Conservation (phyloP, 2,113 vertebrate species). For the Pipra filicauda region DNA sequence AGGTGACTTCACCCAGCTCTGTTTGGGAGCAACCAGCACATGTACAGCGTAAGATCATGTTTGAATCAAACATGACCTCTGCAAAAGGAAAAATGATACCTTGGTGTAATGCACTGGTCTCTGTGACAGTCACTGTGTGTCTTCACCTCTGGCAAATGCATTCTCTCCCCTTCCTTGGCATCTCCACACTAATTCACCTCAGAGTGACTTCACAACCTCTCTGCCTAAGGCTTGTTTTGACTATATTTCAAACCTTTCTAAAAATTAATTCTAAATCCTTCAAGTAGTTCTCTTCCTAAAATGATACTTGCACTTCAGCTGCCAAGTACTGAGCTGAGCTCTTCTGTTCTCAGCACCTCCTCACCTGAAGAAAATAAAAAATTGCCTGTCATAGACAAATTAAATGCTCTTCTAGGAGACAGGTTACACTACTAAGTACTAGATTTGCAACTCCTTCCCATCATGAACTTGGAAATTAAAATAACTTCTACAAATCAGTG, state of each 20-base stretch:
- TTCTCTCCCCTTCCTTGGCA: background rate
- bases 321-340: background rate
- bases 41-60: fast-evolving
- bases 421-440: background rate
- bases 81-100: background rate
- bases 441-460: background rate
- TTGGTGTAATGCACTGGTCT: background rate
- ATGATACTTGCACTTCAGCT: background rate
- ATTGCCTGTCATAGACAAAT: background rate
- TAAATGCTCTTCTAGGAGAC: background rate
- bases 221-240: background rate
- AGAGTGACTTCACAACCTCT: background rate
- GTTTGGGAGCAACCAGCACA: background rate
- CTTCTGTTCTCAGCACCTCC: background rate
- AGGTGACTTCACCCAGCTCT: background rate
- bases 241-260: background rate
- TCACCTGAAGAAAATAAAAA: background rate
- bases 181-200: background rate
- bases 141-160: background rate
- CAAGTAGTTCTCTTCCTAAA: background rate
- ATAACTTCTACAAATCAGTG: background rate
- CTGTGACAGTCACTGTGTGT: background rate
- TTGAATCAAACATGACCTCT: background rate
- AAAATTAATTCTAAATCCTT: background rate
- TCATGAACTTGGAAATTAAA: background rate